phyloP scores from a whole-genome alignment of 2,888 invertebrate genomes.

The Candidula unifasciata region DNA sequence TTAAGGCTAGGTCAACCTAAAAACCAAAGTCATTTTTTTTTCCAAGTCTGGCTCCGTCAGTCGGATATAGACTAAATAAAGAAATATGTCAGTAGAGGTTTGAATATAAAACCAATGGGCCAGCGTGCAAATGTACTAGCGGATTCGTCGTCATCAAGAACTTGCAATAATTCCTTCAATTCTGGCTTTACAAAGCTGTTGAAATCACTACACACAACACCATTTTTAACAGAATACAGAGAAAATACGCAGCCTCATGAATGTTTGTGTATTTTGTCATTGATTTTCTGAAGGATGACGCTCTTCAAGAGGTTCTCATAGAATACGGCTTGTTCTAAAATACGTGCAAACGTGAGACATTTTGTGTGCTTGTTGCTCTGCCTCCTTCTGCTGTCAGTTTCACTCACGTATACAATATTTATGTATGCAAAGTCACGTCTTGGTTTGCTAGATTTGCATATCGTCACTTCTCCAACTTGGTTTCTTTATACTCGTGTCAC shows the following conservation, averaged over 20 bases:
- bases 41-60: no score
- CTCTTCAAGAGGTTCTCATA: conserved; percentile 49
- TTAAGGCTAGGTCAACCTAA: no score
- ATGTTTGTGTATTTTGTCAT: conserved; percentile 23
- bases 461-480: conserved; percentile 16
- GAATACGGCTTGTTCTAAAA: conserved; percentile 49
- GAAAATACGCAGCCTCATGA: background rate
- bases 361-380: background rate
- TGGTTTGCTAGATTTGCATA: background rate
- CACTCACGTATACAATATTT: conserved; percentile 29
- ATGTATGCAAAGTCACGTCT: background rate
- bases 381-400: background rate
- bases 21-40: no score
- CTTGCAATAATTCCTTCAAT: no score
- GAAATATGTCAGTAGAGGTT: no score
- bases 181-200: no score
- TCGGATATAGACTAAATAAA: no score
- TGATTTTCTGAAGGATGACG: conserved; percentile 44
- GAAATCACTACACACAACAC: no score
- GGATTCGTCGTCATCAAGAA: no score
- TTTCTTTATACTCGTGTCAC: background rate
- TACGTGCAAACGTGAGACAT: conserved; percentile 32
- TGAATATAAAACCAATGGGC: no score
- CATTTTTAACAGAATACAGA: background rate
- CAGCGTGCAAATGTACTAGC: no score